phyloP scores from a whole-genome alignment of 2,113 vertebrate species.

The Corvus cornix region DNA sequence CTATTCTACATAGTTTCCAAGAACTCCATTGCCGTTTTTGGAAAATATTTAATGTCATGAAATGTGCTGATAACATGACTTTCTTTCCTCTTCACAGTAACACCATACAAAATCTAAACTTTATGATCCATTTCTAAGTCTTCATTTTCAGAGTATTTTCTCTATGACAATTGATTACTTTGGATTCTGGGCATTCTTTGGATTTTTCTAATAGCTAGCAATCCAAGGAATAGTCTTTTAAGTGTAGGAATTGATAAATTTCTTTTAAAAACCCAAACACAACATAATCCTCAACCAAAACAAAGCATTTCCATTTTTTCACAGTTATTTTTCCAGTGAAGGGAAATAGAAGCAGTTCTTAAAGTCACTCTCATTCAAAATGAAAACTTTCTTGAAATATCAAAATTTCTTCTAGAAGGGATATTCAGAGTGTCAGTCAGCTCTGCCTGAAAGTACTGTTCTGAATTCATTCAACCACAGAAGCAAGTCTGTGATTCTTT shows the following conservation, averaged over 20 bases:
- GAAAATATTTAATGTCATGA: background rate
- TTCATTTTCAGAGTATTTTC: background rate
- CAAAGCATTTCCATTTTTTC: background rate
- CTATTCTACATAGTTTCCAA: background rate
- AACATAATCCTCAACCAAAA: background rate
- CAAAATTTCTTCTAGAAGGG: background rate
- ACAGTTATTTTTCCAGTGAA: background rate
- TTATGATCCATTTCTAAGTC: background rate
- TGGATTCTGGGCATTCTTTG: background rate
- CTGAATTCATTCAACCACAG: conserved; percentile 4
- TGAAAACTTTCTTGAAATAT: background rate
- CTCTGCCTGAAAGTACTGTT: background rate
- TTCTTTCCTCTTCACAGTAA: background rate
- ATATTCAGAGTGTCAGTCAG: background rate
- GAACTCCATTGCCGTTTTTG: background rate
- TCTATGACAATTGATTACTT: background rate
- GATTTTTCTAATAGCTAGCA: background rate
- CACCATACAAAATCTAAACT: background rate
- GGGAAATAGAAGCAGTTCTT: background rate
- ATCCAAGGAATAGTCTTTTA: background rate
- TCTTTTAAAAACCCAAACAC: background rate
- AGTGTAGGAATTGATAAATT: background rate
- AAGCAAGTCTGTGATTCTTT: conserved; percentile 3
- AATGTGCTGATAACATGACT: background rate
- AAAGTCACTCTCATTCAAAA: background rate